These are phyloP conservation scores for Phylloscopus whistleri DNA, from an alignment of 2,113 vertebrate genomes.

Conservation along the genomic window DNA sequence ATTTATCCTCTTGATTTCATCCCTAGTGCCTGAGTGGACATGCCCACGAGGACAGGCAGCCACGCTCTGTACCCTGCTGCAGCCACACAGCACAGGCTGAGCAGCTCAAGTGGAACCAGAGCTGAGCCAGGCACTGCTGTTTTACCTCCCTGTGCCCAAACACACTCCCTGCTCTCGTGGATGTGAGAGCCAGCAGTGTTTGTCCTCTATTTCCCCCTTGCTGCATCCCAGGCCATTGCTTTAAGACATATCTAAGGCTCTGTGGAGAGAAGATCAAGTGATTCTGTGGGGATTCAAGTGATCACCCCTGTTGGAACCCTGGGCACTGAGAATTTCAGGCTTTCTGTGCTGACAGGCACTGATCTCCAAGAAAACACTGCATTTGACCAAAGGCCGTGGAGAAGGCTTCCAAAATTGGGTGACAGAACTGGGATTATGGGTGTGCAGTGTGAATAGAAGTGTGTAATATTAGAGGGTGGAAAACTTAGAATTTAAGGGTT, in stretches of 20 bases:
- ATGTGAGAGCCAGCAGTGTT: background rate
- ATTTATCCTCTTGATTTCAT: background rate
- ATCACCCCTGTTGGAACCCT: background rate
- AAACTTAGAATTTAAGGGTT: background rate
- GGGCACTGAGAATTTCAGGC: background rate
- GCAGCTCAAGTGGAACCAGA: background rate
- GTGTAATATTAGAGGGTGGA: background rate
- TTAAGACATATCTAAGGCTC: background rate
- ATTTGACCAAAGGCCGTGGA: background rate
- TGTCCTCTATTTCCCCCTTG: background rate
- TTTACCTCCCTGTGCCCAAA: background rate
- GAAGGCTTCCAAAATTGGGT: background rate
- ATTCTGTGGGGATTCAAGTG: background rate
- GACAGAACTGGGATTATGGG: background rate
- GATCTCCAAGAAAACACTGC: background rate
- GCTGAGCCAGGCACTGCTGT: background rate
- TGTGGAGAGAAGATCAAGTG: background rate
- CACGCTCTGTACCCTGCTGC: background rate
- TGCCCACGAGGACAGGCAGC: background rate
- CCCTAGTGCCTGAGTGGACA: background rate
- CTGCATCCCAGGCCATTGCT: background rate
- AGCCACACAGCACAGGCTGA: background rate
- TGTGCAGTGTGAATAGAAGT: background rate
- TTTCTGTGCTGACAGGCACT: background rate
- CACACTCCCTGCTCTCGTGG: background rate